These are phyloP conservation scores for Rattus rattus DNA, from an alignment of 2,113 vertebrate species.

Conservation along the genomic window DNA sequence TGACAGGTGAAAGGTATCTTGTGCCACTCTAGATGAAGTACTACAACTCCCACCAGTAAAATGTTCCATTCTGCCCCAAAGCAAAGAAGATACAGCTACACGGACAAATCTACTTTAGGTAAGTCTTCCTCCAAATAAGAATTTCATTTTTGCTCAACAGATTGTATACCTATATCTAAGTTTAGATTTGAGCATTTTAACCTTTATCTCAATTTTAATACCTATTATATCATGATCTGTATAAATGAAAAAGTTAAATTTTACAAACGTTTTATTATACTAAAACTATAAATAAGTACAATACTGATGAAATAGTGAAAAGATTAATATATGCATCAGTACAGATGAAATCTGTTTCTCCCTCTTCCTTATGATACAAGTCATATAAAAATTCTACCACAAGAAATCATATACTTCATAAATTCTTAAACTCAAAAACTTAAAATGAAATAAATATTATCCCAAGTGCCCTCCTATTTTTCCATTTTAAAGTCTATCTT, in stretches of 20 bases:
- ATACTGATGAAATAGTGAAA: not conserved
- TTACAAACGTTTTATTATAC: not conserved
- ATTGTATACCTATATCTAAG: not conserved
- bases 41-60: not conserved
- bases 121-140: constrained; percentile 23
- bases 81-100: not conserved
- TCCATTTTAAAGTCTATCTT: not conserved
- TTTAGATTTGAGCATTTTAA: constrained; percentile 32
- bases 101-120: not conserved
- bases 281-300: not conserved
- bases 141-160: constrained; percentile 24
- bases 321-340: not conserved
- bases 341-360: not conserved
- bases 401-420: not conserved
- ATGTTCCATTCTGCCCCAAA: not conserved
- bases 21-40: not conserved
- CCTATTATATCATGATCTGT: not conserved
- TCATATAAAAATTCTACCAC: not conserved
- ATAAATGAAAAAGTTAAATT: not conserved
- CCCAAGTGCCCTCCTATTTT: not conserved
- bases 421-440: not conserved
- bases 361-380: not conserved
- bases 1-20: not conserved
- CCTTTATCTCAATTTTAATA: constrained; percentile 35
- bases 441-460: not conserved